A percentile compares a stretch with the other conserved stretches of the same genome.
phyloP scores from a whole-genome alignment of 2,113 vertebrate genomes.

The Acrocephalus kingi region DNA sequence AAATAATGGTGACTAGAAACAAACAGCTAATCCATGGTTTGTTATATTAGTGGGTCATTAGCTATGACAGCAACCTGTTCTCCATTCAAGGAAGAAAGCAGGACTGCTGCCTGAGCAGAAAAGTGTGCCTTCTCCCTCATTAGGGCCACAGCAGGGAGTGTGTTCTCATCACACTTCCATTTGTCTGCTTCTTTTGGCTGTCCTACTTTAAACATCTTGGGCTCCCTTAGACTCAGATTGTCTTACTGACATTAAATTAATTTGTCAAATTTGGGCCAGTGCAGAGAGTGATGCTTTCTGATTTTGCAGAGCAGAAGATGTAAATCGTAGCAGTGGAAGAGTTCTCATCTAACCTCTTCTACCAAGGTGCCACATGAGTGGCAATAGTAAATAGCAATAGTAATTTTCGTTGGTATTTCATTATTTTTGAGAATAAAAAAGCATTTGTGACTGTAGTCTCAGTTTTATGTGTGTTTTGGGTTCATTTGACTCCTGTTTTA shows the following conservation, averaged over 20 bases:
- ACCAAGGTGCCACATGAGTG: not conserved
- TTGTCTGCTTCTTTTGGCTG: slow-evolving; percentile 15
- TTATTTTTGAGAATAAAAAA: not conserved
- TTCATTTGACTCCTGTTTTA: not conserved
- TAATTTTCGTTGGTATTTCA: not conserved
- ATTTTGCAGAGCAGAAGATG: not conserved
- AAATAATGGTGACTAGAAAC: slow-evolving; percentile 4
- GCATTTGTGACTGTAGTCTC: not conserved
- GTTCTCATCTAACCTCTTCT: not conserved
- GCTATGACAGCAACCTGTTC: slow-evolving; percentile 22
- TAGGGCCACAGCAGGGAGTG: slow-evolving; percentile 8
- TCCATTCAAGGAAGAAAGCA: not conserved
- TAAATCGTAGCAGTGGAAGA: not conserved
- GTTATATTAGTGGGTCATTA: not conserved
- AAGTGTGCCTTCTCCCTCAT: slow-evolving; percentile 22
- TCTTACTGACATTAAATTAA: not conserved
- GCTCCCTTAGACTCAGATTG: not conserved
- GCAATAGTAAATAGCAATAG: not conserved
- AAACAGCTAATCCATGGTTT: not conserved
- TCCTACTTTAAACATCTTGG: slow-evolving; percentile 35
- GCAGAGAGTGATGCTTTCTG: not conserved
- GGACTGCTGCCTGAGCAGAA: slow-evolving; percentile 13
- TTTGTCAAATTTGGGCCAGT: slow-evolving; percentile 6
- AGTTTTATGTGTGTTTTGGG: not conserved
- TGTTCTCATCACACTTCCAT: slow-evolving; percentile 12